Conservation (phyloP, 2,888 invertebrate species). For the Macaria notata region DNA sequence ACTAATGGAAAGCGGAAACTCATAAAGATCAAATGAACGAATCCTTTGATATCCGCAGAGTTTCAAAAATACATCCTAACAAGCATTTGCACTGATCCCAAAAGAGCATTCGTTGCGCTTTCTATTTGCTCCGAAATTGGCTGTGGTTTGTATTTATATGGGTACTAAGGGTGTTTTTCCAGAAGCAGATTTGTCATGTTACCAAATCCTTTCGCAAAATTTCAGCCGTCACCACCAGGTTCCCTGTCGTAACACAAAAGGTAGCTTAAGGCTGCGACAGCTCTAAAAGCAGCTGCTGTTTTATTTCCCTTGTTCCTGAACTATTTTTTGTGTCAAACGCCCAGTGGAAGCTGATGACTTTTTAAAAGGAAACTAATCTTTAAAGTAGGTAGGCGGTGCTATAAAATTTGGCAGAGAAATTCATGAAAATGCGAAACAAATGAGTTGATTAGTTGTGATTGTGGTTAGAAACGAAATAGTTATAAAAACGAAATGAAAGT, state of each 20-base stretch:
- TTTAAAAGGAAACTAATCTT: conserved; percentile 12
- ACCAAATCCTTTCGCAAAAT: conserved; percentile 20
- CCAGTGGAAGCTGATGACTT: conserved; percentile 8
- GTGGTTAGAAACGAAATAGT: too few species aligned
- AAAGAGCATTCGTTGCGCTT: conserved; percentile 7
- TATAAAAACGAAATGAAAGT: too few species aligned
- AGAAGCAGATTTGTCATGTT: conserved; percentile 5
- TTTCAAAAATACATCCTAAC: background rate
- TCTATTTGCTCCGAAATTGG: background rate
- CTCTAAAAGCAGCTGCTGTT: conserved; percentile 5
- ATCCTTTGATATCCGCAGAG: too few species aligned
- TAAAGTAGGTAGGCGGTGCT: conserved; percentile 1
- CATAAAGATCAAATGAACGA: too few species aligned
- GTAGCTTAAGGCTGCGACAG: conserved; percentile 17
- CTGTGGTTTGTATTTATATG: conserved; percentile 3
- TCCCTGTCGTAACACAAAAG: conserved; percentile 25
- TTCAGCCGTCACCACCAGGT: conserved; percentile 26
- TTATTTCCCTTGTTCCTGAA: conserved; percentile 3
- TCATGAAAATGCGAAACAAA: too few species aligned
- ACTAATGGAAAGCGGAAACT: too few species aligned
- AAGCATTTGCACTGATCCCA: background rate
- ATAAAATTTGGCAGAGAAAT: background rate
- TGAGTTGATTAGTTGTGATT: too few species aligned
- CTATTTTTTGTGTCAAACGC: conserved; percentile 10
- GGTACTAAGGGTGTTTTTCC: conserved; percentile 7